Evolutionary conservation across 2,113 vertebrate genomes (phyloP).

Genomic region (Alces alces): DNA sequence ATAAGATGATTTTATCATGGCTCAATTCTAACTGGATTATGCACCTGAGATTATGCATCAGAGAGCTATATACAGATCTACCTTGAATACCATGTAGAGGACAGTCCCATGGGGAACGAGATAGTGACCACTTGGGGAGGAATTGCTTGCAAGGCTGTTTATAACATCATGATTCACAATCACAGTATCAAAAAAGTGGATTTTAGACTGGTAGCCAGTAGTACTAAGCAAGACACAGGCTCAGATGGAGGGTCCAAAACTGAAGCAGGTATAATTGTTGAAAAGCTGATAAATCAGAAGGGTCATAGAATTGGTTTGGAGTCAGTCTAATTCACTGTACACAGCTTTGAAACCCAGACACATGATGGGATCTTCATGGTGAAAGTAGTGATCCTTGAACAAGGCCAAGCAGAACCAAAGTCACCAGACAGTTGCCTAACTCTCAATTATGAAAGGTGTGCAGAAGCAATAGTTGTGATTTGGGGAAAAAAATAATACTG

Average conservation of each 20-base stretch:
- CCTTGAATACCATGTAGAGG: background rate
- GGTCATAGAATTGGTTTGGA: background rate
- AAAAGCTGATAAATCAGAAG: background rate
- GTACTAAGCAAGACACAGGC: background rate
- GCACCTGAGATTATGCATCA: background rate
- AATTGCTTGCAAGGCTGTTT: background rate
- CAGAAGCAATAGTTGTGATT: background rate
- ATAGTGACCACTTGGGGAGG: background rate
- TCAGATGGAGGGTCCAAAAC: background rate
- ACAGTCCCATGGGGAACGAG: background rate
- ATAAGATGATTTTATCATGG: background rate
- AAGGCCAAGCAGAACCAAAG: background rate
- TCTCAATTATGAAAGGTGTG: background rate
- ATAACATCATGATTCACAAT: background rate
- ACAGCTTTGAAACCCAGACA: background rate
- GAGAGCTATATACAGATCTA: background rate
- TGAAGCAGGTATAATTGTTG: background rate
- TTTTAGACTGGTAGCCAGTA: background rate
- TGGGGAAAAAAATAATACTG: background rate
- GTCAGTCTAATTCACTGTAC: background rate
- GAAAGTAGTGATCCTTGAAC: background rate
- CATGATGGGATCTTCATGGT: accelerated
- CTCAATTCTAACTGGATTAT: background rate
- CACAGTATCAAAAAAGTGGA: background rate
- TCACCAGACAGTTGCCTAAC: background rate